These are phyloP conservation scores for Ophraella communa DNA, from an alignment of 2,888 invertebrate species.

Conservation along the genomic window DNA sequence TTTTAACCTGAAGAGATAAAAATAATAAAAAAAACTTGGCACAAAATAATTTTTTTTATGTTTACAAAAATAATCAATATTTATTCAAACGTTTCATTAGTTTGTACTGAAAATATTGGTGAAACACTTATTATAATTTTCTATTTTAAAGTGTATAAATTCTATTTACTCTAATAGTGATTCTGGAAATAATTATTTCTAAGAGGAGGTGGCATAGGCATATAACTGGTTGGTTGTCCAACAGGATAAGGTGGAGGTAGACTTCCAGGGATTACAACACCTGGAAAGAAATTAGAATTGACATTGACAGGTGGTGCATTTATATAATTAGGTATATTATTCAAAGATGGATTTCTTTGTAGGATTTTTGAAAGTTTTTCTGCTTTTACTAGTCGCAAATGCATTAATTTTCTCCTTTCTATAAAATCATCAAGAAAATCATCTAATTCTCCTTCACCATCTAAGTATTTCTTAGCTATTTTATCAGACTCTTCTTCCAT, in stretches of 20 bases:
- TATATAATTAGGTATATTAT: constrained; percentile 53
- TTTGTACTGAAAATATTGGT: neutral
- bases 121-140: neutral
- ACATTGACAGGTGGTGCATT: constrained; percentile 56
- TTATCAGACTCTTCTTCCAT: constrained; percentile 92
- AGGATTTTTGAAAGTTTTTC: constrained; percentile 89
- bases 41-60: neutral
- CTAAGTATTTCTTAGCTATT: constrained; percentile 80
- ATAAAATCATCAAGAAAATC: constrained; percentile 87
- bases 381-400: constrained; percentile 85
- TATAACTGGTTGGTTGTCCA: constrained; percentile 53
- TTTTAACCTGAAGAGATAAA: too few relatives aligned
- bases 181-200: constrained; percentile 53
- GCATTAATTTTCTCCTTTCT: constrained; percentile 76
- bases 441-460: constrained; percentile 75
- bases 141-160: neutral
- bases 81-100: neutral
- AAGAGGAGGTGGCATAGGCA: constrained; percentile 70
- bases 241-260: constrained; percentile 52
- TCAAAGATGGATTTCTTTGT: constrained; percentile 52
- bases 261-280: constrained; percentile 32
- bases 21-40: neutral
- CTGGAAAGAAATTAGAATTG: constrained; percentile 61
- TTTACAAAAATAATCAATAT: neutral
- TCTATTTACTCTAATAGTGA: constrained; percentile 45